phyloP scores from a whole-genome alignment of 2,113 vertebrate species.

The Tyto alba region DNA sequence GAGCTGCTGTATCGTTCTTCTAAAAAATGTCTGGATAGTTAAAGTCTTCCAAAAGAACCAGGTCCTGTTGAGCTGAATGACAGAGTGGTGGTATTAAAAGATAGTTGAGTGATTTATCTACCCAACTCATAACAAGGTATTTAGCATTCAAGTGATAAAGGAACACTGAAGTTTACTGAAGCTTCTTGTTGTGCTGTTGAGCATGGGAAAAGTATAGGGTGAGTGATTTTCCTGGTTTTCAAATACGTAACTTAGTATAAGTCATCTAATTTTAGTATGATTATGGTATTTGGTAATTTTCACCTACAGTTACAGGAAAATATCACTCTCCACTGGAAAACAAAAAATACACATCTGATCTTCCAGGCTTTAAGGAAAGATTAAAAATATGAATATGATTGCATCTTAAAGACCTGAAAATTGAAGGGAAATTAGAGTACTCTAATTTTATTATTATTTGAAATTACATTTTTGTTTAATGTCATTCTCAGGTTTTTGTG shows the following conservation, averaged over 20 bases:
- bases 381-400: background rate
- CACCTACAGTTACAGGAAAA: background rate
- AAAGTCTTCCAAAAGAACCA: too few relatives aligned
- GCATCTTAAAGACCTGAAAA: background rate
- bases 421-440: background rate
- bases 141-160: background rate
- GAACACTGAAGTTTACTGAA: background rate
- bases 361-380: background rate
- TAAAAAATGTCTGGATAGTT: too few relatives aligned
- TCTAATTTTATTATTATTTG: background rate
- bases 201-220: background rate
- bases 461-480: background rate
- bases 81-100: background rate
- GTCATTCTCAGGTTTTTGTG: background rate
- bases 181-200: background rate
- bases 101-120: background rate
- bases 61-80: background rate
- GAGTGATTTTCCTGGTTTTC: background rate
- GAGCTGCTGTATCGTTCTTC: too few relatives aligned
- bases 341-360: background rate
- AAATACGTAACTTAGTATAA: background rate
- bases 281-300: background rate
- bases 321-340: background rate
- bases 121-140: background rate
- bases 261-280: background rate